These are phyloP conservation scores for Trypoxylon attenuatum DNA, from an alignment of 2,888 invertebrate species.

Conservation along the genomic window DNA sequence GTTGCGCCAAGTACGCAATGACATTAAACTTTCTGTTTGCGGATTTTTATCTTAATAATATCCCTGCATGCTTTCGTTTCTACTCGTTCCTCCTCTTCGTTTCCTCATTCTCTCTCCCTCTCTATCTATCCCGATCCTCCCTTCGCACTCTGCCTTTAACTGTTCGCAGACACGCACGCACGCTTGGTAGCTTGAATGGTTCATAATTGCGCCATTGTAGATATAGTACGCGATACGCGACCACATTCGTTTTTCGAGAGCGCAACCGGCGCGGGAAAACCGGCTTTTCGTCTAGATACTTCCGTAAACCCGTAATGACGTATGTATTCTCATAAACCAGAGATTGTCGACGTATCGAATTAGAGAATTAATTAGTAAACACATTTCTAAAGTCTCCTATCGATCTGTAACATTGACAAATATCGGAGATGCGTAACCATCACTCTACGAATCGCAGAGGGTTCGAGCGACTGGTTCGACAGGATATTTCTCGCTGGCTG, in stretches of 20 bases:
- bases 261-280: too few species aligned
- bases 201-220: constrained; percentile 68
- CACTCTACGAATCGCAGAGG: too few species aligned
- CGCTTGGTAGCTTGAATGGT: constrained; percentile 61
- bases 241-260: too few species aligned
- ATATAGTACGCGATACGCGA: constrained; percentile 61
- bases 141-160: constrained; percentile 53
- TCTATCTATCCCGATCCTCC: constrained; percentile 2
- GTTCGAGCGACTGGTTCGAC: too few species aligned
- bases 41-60: constrained; percentile 65
- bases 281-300: too few species aligned
- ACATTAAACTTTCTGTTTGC: constrained; percentile 59
- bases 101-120: not conserved
- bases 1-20: constrained; percentile 58
- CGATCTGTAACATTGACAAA: not conserved
- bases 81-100: constrained; percentile 14
- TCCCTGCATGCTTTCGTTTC: constrained; percentile 41
- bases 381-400: too few species aligned
- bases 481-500: too few species aligned
- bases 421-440: not conserved
- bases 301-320: too few species aligned
- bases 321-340: too few species aligned
- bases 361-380: too few species aligned
- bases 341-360: too few species aligned
- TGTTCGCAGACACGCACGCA: constrained; percentile 59